Base-by-base conservation (phyloP, 2,797 vertebrate species). In the Xenentodon cancila region DNA sequence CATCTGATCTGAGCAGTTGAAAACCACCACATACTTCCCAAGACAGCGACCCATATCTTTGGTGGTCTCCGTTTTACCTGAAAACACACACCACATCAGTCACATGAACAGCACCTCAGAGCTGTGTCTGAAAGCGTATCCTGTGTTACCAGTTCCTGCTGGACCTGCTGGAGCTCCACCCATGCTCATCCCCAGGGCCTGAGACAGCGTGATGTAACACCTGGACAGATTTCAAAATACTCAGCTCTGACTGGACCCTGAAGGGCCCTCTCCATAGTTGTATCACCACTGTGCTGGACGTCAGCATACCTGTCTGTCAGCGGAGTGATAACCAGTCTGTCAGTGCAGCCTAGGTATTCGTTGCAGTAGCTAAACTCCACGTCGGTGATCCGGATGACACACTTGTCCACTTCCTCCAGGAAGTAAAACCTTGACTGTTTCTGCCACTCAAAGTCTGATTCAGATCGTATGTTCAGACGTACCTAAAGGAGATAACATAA, bases 341-440 rank as follows among this genome's bases (percentile, higher is more conserved):
- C 95, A 0, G 96, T 96, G 74, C 96, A 97, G 75, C 96, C 96
- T 53, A 98, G 84, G 81, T 95, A 98, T 71, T 98, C 96, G 21
- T 98, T 98, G 88, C 96, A 95, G 81, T 98, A 98, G 2, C 82
- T 85, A 73, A 98, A 98, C 71, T 82, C 73, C 46, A 97, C 96
- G 58, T 97, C 95, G 25, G 96, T 97, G 77, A 97, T 95, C 34
- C 34, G 34, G 11, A 37, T 50, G 92, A 94, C 70, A 96, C 93
- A 62, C 81, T 93, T 94, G 87, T 98, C 96, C 21, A 90, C 67
- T 50, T 94, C 92, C 43, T 96, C 94, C 4, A 88, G 91, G 66
- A 95, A 98, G 87, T 97, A 98, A 89, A 97, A 97, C 45, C 96
- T 89, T 80, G 95, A 96, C 79, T 98, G 97, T 73, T 97, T 98